phyloP scores from a whole-genome alignment of 2,888 invertebrate genomes.

The Machimus rusticus region DNA sequence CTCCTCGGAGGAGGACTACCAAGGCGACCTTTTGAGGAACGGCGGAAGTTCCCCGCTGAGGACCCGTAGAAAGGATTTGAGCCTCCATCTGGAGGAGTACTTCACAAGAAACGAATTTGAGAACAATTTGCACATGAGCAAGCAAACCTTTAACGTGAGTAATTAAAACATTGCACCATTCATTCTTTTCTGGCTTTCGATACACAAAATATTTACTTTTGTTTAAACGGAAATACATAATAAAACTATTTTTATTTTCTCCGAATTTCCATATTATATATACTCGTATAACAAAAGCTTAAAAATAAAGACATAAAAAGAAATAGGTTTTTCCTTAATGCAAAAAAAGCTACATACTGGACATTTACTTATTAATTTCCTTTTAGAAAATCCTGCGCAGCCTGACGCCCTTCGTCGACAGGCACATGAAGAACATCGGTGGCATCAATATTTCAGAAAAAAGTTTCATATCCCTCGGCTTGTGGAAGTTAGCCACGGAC shows the following conservation, averaged over 20 bases:
- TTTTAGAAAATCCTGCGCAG: conserved; percentile 36
- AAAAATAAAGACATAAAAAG: no score
- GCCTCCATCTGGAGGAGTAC: conserved; percentile 6
- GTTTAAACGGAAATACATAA: no score
- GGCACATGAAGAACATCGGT: conserved; percentile 41
- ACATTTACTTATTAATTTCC: neutral
- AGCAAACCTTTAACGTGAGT: conserved; percentile 40
- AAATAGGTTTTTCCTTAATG: no score
- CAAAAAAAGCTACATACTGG: no score
- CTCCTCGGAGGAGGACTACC: neutral
- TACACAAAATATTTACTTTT: no score
- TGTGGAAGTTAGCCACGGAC: conserved; percentile 60
- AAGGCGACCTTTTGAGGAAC: neutral
- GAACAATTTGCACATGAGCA: conserved; percentile 39
- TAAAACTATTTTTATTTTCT: no score
- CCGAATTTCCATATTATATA: no score
- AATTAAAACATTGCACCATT: no score
- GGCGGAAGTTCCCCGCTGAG: neutral
- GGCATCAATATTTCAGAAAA: conserved; percentile 52
- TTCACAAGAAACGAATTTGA: conserved; percentile 34
- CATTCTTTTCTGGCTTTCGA: no score
- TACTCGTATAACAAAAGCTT: no score
- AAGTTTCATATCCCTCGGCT: conserved; percentile 56
- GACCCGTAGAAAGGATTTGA: conserved; percentile 9
- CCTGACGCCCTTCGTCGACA: conserved; percentile 35